Conservation (phyloP, 2,113 vertebrate species). For the Axis porcinus region DNA sequence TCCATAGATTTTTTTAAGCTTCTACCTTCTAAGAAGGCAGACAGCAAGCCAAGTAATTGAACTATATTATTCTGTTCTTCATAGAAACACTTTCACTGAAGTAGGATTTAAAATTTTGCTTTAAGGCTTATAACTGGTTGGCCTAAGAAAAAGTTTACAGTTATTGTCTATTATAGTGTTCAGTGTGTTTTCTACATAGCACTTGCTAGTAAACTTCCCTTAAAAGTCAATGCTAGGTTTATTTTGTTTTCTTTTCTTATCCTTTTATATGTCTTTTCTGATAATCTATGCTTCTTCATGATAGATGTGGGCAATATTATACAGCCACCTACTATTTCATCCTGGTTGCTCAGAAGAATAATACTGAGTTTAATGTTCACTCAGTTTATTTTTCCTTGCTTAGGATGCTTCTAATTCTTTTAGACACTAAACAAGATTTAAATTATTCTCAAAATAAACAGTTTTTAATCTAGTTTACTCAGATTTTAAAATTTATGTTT, state of each 20-base stretch:
- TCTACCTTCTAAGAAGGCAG: not conserved
- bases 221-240: not conserved
- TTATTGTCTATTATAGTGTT: not conserved
- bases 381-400: not conserved
- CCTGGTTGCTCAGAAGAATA: not conserved
- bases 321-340: not conserved
- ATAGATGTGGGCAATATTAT: not conserved
- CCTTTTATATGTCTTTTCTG: not conserved
- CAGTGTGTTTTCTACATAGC: not conserved
- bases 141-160: not conserved
- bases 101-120: conserved; percentile 8
- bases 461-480: not conserved
- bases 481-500: not conserved
- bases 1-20: not conserved
- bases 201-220: not conserved
- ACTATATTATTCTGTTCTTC: not conserved
- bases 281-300: not conserved
- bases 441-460: not conserved
- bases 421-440: not conserved
- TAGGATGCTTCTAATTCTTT: not conserved
- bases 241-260: not conserved
- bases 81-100: not conserved
- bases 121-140: not conserved
- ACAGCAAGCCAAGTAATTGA: not conserved
- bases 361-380: not conserved